Evolutionary conservation across 2,888 invertebrate species (phyloP).

Genomic region (Tetrapedia diversipes): DNA sequence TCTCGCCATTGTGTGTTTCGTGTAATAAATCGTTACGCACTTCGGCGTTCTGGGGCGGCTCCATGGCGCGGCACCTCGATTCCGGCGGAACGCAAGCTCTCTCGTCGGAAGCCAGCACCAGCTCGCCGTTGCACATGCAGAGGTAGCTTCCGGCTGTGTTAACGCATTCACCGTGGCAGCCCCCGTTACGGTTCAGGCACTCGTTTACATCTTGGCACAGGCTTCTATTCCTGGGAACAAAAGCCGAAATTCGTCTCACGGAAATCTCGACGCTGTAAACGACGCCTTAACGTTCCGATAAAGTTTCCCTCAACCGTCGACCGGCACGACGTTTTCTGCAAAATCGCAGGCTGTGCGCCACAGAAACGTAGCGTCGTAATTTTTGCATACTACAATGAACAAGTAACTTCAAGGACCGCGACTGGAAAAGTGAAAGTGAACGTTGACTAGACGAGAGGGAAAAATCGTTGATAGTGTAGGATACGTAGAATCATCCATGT

Average conservation of each 20-base stretch:
- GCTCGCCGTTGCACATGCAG: slow-evolving; percentile 79
- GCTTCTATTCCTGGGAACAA: slow-evolving; percentile 73
- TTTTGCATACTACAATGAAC: no score
- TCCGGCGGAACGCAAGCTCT: slow-evolving; percentile 76
- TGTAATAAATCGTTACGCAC: slow-evolving; percentile 63
- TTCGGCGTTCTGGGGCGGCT: slow-evolving; percentile 74
- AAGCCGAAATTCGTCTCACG: slow-evolving; percentile 18
- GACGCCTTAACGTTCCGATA: background rate
- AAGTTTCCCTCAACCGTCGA: background rate
- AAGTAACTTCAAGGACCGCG: no score
- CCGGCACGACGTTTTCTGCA: no score
- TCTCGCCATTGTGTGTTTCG: no score
- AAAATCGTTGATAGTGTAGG: no score
- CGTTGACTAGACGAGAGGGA: no score
- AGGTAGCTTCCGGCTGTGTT: slow-evolving; percentile 81
- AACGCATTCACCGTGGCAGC: slow-evolving; percentile 81
- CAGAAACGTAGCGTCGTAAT: no score
- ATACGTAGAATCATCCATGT: no score
- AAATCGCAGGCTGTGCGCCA: no score
- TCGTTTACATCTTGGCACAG: slow-evolving; percentile 81
- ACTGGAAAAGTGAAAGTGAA: no score
- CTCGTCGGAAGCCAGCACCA: slow-evolving; percentile 78
- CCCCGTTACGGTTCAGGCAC: slow-evolving; percentile 79
- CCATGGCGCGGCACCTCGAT: slow-evolving; percentile 74
- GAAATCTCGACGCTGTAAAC: slow-evolving; percentile 4